Percentiles rank a stretch among this genome's conserved stretches.
phyloP scores from a whole-genome alignment of 2,797 vertebrate species.

The Micrastur ruficollis region DNA sequence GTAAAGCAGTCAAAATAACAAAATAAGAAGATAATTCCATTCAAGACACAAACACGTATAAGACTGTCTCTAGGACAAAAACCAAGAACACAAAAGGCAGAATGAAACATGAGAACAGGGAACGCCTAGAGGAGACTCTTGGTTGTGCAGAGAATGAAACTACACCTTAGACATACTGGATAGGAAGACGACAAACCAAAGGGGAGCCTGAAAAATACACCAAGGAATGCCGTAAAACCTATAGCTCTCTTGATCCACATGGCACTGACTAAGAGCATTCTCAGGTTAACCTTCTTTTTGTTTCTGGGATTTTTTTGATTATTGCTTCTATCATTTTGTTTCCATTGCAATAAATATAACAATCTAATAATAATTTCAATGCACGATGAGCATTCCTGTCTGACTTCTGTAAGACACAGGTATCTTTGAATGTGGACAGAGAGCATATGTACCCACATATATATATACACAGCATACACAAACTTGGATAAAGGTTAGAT shows the following conservation, averaged over 20 bases:
- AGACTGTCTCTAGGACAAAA: not conserved
- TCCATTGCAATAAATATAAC: not conserved
- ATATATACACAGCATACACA: accelerated
- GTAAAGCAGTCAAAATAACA: not conserved
- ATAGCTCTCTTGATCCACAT: not conserved
- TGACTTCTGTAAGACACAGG: not conserved
- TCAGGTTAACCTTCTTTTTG: not conserved
- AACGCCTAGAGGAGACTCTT: not conserved
- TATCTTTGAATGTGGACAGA: not conserved
- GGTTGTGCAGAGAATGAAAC: not conserved
- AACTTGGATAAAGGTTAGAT: not conserved
- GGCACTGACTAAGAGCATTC: not conserved
- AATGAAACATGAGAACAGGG: not conserved
- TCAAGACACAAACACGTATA: not conserved
- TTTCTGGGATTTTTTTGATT: not conserved
- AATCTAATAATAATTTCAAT: not conserved
- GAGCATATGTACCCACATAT: accelerated
- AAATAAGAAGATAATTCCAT: not conserved
- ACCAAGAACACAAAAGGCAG: not conserved
- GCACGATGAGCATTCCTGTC: not conserved
- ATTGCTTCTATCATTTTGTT: not conserved
- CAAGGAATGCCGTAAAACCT: not conserved
- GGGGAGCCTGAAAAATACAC: not conserved
- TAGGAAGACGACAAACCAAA: not conserved
- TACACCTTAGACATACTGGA: not conserved